Evolutionary conservation across 1,140 invertebrate genomes (phyloP).

Genomic region (Diabrotica virgifera): DNA sequence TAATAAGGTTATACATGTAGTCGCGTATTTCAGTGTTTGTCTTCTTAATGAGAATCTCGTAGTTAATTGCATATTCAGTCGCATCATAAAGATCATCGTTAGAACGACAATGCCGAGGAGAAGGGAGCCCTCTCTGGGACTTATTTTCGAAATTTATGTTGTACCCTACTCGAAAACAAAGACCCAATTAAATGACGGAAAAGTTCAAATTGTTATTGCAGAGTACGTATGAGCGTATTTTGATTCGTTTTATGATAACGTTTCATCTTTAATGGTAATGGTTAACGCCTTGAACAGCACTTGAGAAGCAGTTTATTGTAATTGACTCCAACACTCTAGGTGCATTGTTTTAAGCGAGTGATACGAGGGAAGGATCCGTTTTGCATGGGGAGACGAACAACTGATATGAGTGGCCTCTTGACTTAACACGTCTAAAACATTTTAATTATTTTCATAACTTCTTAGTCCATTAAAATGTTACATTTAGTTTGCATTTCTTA

Average conservation of each 20-base stretch:
- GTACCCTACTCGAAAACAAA: constrained; percentile 8
- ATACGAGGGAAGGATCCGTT: background rate
- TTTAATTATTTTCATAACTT: too few relatives aligned
- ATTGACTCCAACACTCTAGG: background rate
- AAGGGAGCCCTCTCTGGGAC: constrained; percentile 6
- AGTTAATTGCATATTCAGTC: constrained; percentile 17
- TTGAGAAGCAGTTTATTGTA: background rate
- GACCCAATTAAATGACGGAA: constrained; percentile 14
- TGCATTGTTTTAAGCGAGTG: background rate
- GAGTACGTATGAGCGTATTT: constrained; percentile 2
- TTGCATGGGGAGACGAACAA: too few relatives aligned
- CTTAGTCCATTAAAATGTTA: too few relatives aligned
- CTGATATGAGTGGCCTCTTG: too few relatives aligned
- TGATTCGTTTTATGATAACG: constrained; percentile 12
- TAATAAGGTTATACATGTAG: constrained; percentile 6
- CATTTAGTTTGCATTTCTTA: too few relatives aligned
- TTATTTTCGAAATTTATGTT: constrained; percentile 16
- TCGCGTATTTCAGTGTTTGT: constrained; percentile 6
- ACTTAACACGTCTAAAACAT: too few relatives aligned
- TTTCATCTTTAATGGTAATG: constrained; percentile 19
- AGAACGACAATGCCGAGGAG: constrained; percentile 7
- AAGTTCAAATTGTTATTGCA: constrained; percentile 16
- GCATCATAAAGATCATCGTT: constrained; percentile 20
- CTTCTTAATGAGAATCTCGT: constrained; percentile 15
- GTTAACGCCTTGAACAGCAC: constrained; percentile 4